Evolutionary conservation across 2,113 vertebrate species (phyloP), one percentile per base, ranked within the genome.

Genomic region (Callipepla squamata): DNA sequence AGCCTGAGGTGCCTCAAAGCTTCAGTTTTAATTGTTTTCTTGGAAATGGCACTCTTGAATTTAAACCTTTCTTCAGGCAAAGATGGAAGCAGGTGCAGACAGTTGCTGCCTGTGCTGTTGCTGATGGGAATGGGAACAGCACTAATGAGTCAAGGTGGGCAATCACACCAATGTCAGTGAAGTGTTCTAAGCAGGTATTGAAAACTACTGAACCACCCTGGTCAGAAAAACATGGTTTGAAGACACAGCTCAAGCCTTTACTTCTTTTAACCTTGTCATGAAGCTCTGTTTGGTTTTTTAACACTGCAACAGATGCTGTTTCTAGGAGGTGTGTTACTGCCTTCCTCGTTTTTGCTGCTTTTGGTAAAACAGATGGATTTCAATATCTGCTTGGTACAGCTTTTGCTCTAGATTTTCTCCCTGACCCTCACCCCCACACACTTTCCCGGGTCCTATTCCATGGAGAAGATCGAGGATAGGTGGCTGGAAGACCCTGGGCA

Each of bases 281-380:
- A 85, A 62, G 70, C 48, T 62, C 82, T 72, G 62, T 36, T 57
- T 72, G 48, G 10, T 85, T 36, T 89, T 84, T 57, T 76, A 69
- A 47, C 63, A 38, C 85, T 74, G 0, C 32, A 87, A 22, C 63
- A 91, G 87, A 70, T 28, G 50, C 0, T 1, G 36, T 93, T 85
- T 77, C 79, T 77, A 59, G 72, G 68, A 92, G 73, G 45, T 50
- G 30, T 92, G 85, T 85, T 94, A 23, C 0, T 87, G 81, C 81
- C 59, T 87, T 91, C 70, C 45, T 85, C 32, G 3, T 38, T 68
- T 78, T 82, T 81, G 40, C 69, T 87, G 78, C 45, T 80, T 85
- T 91, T 9, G 13, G 42, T 87, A 36, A 90, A 95, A 72, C 91
- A 96, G 91, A 86, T 92, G 57, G 69, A 86, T 85, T 89, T 94